These are phyloP conservation scores for Liposcelis brunnea DNA, from an alignment of 2,888 invertebrate genomes.

Conservation along the genomic window DNA sequence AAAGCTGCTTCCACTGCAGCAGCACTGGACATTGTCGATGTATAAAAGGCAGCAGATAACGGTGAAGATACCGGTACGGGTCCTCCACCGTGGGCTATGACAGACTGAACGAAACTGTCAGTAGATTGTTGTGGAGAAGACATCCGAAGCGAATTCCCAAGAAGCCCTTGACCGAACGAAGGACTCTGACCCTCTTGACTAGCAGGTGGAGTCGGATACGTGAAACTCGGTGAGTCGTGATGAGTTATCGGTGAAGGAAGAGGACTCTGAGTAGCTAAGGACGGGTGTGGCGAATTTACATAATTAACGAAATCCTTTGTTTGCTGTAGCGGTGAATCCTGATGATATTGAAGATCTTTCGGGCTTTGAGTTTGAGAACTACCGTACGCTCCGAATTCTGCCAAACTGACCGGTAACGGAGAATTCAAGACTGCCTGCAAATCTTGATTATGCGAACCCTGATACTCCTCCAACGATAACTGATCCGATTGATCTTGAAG, in stretches of 20 bases:
- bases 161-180: constrained; percentile 24
- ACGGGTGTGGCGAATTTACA: constrained; percentile 26
- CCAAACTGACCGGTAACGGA: constrained; percentile 58
- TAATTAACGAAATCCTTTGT: constrained; percentile 23
- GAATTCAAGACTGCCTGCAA: constrained; percentile 61
- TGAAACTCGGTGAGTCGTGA: constrained; percentile 54
- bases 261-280: constrained; percentile 38
- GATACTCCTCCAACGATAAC: constrained; percentile 28
- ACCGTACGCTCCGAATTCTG: constrained; percentile 69
- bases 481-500: constrained; percentile 30
- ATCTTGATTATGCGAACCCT: constrained; percentile 41
- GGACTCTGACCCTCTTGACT: constrained; percentile 69
- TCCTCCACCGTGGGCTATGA: constrained; percentile 19
- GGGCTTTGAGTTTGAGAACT: constrained; percentile 21
- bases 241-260: constrained; percentile 42
- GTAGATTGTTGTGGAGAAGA: constrained; percentile 26
- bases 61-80: constrained; percentile 52
- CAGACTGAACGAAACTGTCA: constrained; percentile 24
- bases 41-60: constrained; percentile 66
- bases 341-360: constrained; percentile 27
- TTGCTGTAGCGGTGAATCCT: constrained; percentile 25
- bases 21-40: constrained; percentile 68
- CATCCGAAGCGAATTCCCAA: constrained; percentile 24
- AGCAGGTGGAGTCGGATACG: constrained; percentile 76
- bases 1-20: constrained; percentile 75